Evolutionary conservation across 2,113 vertebrate genomes (phyloP), one percentile per base, ranked within the genome.

Genomic region (Archocentrus centrarchus): DNA sequence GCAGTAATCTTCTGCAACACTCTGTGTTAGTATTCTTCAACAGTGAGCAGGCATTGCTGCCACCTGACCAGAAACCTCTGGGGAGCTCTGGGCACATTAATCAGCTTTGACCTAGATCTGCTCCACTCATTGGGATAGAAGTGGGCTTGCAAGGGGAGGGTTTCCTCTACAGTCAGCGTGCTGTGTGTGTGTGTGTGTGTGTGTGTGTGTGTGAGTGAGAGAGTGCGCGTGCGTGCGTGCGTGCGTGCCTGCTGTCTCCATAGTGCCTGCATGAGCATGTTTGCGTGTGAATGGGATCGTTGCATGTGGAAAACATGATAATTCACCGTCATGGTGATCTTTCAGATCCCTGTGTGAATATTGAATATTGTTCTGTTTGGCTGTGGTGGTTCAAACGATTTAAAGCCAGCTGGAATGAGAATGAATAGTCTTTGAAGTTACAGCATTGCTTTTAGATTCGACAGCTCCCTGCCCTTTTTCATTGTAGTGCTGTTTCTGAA

Each of bases 81-180:
- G 85, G 93, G 92, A 90, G 89, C 89, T 91, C 87, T 88, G 91
- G 92, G 79, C 78, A 88, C 94, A 94, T 95, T 95, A 95, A 95
- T 95, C 94, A 94, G 95, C 92, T 92, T 89, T 95, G 94, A 95
- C 95, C 94, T 93, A 95, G 94, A 94, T 95, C 92, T 93, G 94
- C 86, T 94, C 87, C 87, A 89, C 90, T 88, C 93, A 86, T 61
- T 88, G 88, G 89, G 81, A 88, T 88, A 84, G 89, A 83, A 93
- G 84, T 85, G 88, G 91, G 92, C 82, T 85, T 70, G 86, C 32
- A 68, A 88, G 63, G 88, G 91, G 82, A 88, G 90, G 91, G 89
- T 83, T 94, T 93, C 91, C 92, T 90, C 84, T 84, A 82, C 66
- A 81, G 61, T 89, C 75, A 5, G 53, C 84, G 41, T 75, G 27